These are phyloP conservation scores for Lophius piscatorius DNA, from an alignment of 2,113 vertebrate genomes.

Conservation along the genomic window DNA sequence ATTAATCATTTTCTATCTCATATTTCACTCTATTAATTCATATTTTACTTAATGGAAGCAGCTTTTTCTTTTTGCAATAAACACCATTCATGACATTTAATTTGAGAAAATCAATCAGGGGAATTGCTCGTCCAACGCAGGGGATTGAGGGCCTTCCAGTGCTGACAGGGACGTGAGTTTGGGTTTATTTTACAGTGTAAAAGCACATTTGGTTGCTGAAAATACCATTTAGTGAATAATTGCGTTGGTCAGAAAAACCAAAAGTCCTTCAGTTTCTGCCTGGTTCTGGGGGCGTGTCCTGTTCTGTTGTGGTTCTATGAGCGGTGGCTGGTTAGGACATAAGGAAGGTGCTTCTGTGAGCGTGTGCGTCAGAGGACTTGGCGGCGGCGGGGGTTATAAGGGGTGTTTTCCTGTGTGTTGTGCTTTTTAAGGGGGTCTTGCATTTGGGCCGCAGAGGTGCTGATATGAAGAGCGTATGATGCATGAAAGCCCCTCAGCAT, in stretches of 20 bases:
- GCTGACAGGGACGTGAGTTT: too few species aligned
- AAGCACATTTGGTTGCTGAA: conserved; percentile 25
- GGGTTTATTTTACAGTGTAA: too few species aligned
- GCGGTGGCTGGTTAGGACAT: conserved; percentile 38
- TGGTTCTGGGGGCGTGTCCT: conserved; percentile 51
- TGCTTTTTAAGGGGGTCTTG: conserved; percentile 46
- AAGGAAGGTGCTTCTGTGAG: conserved; percentile 30
- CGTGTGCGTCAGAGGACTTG: background rate
- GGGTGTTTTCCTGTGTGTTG: conserved; percentile 64
- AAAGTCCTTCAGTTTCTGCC: conserved; percentile 41
- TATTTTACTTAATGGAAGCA: too few species aligned
- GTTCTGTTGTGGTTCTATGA: conserved; percentile 60
- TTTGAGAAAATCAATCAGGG: too few species aligned
- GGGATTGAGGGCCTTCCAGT: too few species aligned
- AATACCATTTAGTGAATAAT: conserved; percentile 38
- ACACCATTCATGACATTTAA: too few species aligned
- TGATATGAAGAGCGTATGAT: conserved; percentile 82
- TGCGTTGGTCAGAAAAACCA: conserved; percentile 44
- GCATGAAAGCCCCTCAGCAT: conserved; percentile 84
- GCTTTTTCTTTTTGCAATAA: too few species aligned
- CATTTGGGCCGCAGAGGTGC: conserved; percentile 72
- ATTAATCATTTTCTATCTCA: too few species aligned
- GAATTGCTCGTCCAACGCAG: too few species aligned
- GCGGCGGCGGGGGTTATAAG: conserved; percentile 6
- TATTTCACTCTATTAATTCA: too few species aligned